Evolutionary conservation across 1,140 invertebrate species (phyloP), one percentile per base, ranked within the genome.

Genomic region (Coboldia fuscipes): DNA sequence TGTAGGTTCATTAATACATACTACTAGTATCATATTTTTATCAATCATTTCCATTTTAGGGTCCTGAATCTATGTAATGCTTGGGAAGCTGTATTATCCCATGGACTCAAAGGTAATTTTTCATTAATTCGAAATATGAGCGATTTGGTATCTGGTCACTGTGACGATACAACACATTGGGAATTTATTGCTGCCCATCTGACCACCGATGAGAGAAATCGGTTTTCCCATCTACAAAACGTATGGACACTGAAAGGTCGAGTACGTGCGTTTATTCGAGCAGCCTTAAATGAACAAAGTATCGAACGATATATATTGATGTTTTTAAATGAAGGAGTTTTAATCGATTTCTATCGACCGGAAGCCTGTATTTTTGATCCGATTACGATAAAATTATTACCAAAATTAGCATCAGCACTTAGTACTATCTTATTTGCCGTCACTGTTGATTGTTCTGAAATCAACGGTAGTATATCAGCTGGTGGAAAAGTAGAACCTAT

Each of bases 361-460:
- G 82, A 75, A 73, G 75, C 84, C 12, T 69, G 86, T 42, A 45
- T 89, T 20, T 44, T 70, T 15, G 79, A 88, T 51, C 65, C 70
- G 41, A 79, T 84, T 45, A 65, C 66, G 33, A 70, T 61, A 36
- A 69, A 65, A 35, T 67, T 79, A 50, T 48, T 89, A 30, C 75
- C 79, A n/a, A 76, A 70, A 46, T 70, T 81, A 49, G 72, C 80
- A 28, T 35, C 40, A 76, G 75, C 76, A 32, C 58, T 88, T 30
- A 69, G 68, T 27, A 74, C 78, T 24, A 80, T 89, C 41, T 57
- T 88, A 30, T 89, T 89, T 60, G 83, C 84, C 9, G 70, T 88
- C 24, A 73, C 65, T 40, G 74, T 86, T 35, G 81, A 89, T 47
- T 77, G 77, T 47, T 56, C 68, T 10, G 74, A 78, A 43, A 56